Base-by-base conservation (phyloP, 2,113 vertebrate genomes). In the Progne subis region DNA sequence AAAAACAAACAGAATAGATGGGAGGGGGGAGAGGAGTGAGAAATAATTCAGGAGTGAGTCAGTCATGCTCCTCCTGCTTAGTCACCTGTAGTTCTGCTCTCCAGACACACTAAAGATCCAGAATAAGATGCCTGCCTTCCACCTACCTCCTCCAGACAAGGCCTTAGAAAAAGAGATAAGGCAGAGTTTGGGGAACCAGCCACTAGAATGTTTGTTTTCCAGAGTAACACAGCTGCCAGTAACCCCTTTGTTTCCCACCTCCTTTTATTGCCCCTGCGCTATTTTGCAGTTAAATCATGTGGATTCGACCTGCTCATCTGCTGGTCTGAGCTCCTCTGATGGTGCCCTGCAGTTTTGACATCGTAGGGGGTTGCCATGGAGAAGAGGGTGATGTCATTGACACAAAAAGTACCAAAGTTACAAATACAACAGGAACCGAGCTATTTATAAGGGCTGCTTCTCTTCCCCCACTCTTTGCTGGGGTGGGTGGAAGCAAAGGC, bases 311-410 rank as follows among this genome's bases (percentile, higher is more conserved):
- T 91, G 97, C 88, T 97, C 83, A 3, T 87, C 56, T 43, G 88
- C 96, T 95, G 93, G 75, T 83, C 91, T 18, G 72, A 96, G 95
- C 95, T 95, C 87, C 96, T 96, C 90, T 85, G 90, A 88, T 68
- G 82, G 96, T 98, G 97, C 98, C 93, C 97, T 96, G 96, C 96
- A 97, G 98, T 98, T 98, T 93, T 97, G 96, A 95, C 97, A 97
- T 97, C 16, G 97, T 94, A 95, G 95, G 92, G 95, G 96, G 98
- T 98, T 98, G 98, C 98, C 97, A 98, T 98, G 98, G 98, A 98
- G 97, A 98, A 95, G 94, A 96, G 77, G 96, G 94, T 98, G 98
- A 98, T 98, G 97, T 98, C 98, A 98, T 90, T 97, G 97, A 97
- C 98, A 98, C 95, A 96, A 97, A 96, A 97, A 96, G 97, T 98